Evolutionary conservation across 2,113 vertebrate species (phyloP).

Genomic region (Microcebus murinus): DNA sequence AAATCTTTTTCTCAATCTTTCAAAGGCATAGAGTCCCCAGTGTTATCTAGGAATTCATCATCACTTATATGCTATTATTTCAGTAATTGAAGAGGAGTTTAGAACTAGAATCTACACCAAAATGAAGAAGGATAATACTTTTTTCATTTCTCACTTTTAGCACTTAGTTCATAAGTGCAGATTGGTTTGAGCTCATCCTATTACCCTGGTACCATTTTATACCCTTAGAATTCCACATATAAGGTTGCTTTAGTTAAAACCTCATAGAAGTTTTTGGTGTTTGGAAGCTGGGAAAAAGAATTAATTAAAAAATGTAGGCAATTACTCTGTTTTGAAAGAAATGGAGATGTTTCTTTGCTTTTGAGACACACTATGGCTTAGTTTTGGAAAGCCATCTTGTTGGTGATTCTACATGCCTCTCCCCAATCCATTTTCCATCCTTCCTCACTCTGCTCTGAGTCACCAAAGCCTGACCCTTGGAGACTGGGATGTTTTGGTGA

Average conservation of each 20-base stretch:
- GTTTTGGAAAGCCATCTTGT: background rate
- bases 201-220: background rate
- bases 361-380: background rate
- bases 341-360: background rate
- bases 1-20: background rate
- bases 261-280: background rate
- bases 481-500: background rate
- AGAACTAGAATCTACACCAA: conserved; percentile 25
- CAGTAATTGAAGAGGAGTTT: conserved; percentile 35
- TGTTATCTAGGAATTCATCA: conserved; percentile 57
- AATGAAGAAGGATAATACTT: conserved; percentile 60
- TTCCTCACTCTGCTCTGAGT: background rate
- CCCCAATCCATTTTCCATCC: background rate
- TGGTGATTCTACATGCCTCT: background rate
- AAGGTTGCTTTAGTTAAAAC: background rate
- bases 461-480: background rate
- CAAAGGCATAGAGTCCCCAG: background rate
- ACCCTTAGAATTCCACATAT: background rate
- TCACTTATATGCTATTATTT: conserved; percentile 17
- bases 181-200: conserved; percentile 43
- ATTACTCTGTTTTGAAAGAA: background rate
- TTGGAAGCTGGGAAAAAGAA: background rate
- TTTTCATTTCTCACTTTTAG: conserved; percentile 72
- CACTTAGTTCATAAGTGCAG: conserved; percentile 55
- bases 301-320: background rate